Evolutionary conservation across 2,113 vertebrate genomes (phyloP).

Genomic region (Gavia stellata): DNA sequence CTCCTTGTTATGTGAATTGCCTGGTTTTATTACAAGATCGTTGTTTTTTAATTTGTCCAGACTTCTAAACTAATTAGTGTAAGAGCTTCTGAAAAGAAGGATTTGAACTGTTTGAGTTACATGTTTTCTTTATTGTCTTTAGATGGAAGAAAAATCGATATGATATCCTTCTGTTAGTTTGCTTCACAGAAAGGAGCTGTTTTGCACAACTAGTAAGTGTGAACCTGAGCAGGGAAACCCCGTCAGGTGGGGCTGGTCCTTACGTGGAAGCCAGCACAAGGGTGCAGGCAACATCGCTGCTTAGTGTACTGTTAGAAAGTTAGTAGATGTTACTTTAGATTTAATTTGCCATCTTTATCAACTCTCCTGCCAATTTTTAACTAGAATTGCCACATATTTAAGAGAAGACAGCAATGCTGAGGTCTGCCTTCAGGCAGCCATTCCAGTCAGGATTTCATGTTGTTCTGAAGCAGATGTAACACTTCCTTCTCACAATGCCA

Average conservation of each 20-base stretch:
- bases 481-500: not conserved
- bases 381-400: not conserved
- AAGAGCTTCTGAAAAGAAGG: not conserved
- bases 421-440: not conserved
- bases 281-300: not conserved
- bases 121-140: not conserved
- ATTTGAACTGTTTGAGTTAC: not conserved
- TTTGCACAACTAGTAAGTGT: not conserved
- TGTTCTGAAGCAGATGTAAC: not conserved
- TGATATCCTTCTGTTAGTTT: not conserved
- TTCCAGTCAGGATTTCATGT: not conserved
- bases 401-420: not conserved
- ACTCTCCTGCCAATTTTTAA: not conserved
- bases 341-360: not conserved
- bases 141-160: not conserved
- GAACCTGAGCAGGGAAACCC: not conserved
- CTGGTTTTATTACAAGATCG: not conserved
- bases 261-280: not conserved
- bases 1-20: not conserved
- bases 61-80: fast-evolving
- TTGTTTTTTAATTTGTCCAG: not conserved
- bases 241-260: not conserved
- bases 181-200: not conserved
- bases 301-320: not conserved
- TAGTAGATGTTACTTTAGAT: not conserved